A percentile compares a stretch with the other conserved stretches of the same genome.
Evolutionary conservation across 2,888 invertebrate species (phyloP).

Genomic region (Megalurothrips usitatus): DNA sequence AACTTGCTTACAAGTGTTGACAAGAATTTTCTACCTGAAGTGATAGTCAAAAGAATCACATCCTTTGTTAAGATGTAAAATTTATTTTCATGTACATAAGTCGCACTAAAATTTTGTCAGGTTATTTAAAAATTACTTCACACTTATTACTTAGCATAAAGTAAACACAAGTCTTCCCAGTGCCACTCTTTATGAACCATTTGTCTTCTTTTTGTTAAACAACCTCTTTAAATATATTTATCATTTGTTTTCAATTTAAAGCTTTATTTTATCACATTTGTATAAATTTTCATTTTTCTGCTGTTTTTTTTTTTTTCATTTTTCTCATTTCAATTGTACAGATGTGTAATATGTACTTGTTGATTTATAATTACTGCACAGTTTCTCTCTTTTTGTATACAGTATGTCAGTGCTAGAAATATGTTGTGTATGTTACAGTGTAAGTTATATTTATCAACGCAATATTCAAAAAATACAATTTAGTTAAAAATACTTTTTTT

Average conservation of each 20-base stretch:
- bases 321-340: neutral
- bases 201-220: constrained; percentile 2
- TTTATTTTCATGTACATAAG: neutral
- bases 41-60: neutral
- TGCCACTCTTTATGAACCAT: neutral
- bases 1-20: neutral
- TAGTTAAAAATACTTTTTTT: neutral
- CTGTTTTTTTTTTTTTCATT: neutral
- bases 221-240: constrained; percentile 8
- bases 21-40: neutral
- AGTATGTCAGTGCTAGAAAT: neutral
- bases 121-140: neutral
- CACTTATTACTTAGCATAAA: neutral
- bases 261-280: constrained; percentile 21
- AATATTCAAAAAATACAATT: neutral
- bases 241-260: constrained; percentile 10
- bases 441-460: neutral
- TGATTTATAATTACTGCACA: neutral
- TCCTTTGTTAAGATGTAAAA: neutral
- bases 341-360: neutral
- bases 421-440: neutral
- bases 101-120: neutral
- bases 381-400: neutral
- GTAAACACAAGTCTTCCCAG: constrained; percentile 6
- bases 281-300: neutral